Evolutionary conservation across 2,113 vertebrate species (phyloP).

Genomic region (Datnioides undecimradiatus): DNA sequence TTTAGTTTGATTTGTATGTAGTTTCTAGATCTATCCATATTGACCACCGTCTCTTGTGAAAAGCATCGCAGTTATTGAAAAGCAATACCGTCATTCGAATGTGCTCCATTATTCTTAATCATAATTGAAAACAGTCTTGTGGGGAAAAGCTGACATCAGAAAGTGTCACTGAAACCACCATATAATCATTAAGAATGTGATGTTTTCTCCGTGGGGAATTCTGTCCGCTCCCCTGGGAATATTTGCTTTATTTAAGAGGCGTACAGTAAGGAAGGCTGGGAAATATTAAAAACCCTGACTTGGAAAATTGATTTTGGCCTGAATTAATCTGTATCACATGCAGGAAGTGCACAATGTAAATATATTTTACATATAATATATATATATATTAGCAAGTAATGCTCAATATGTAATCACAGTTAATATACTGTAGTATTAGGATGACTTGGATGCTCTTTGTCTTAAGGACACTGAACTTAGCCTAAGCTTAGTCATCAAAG

Average conservation of each 20-base stretch:
- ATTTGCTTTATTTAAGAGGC: constrained; percentile 46
- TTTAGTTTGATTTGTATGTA: constrained; percentile 11
- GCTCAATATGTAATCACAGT: neutral
- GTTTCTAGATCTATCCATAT: constrained; percentile 23
- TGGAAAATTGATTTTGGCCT: constrained; percentile 6
- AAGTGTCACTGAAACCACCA: constrained; percentile 34
- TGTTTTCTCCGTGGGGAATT: constrained; percentile 32
- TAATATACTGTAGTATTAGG: neutral
- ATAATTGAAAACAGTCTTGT: constrained; percentile 57
- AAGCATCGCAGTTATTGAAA: constrained; percentile 59
- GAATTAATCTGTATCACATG: neutral
- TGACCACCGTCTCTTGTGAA: constrained; percentile 44
- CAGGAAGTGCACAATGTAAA: neutral
- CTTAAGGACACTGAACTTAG: neutral
- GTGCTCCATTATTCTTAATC: constrained; percentile 48
- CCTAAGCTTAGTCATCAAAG: neutral
- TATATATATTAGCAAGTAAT: neutral
- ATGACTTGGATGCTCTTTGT: neutral
- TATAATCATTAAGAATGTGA: constrained; percentile 49
- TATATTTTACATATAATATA: neutral
- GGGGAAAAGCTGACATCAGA: constrained; percentile 42
- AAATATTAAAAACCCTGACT: neutral
- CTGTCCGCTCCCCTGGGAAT: neutral
- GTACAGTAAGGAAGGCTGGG: constrained; percentile 5
- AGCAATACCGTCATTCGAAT: constrained; percentile 55